phyloP scores from a whole-genome alignment of 2,113 vertebrate species.

The Nannospalax galili region DNA sequence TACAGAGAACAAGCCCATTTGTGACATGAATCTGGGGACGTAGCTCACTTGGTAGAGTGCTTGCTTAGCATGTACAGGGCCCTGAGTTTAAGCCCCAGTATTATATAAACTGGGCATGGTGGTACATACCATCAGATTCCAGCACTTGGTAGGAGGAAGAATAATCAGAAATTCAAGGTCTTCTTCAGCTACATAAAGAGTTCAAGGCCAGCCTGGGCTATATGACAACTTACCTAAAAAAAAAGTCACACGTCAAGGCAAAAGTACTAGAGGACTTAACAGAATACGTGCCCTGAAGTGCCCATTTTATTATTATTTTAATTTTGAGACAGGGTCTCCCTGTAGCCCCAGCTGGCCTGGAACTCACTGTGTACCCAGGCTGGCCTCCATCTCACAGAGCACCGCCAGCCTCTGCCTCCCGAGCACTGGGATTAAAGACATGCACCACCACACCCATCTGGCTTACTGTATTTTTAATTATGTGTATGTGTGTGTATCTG shows the following conservation, averaged over 20 bases:
- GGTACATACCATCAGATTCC: neutral
- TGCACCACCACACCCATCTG: too few relatives aligned
- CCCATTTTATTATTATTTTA: neutral
- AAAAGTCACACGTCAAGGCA: neutral
- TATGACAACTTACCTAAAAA: neutral
- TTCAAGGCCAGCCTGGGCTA: too few relatives aligned
- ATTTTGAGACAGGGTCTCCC: too few relatives aligned
- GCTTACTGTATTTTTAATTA: too few relatives aligned
- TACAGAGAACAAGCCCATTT: conserved; percentile 11
- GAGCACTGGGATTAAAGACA: too few relatives aligned
- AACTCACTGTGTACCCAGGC: too few relatives aligned
- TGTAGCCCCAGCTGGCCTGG: too few relatives aligned
- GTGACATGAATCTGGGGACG: neutral
- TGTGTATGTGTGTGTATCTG: neutral
- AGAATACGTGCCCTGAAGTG: neutral
- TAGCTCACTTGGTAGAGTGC: accelerated
- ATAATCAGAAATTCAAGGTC: neutral
- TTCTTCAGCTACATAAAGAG: neutral
- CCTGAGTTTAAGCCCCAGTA: neutral
- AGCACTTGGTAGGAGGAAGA: neutral
- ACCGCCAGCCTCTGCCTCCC: too few relatives aligned
- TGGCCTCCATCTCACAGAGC: too few relatives aligned
- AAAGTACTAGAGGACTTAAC: neutral
- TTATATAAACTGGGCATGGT: too few relatives aligned
- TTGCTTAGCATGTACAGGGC: neutral